Evolutionary conservation across 2,888 invertebrate species (phyloP).

Genomic region (Mythimna impura): DNA sequence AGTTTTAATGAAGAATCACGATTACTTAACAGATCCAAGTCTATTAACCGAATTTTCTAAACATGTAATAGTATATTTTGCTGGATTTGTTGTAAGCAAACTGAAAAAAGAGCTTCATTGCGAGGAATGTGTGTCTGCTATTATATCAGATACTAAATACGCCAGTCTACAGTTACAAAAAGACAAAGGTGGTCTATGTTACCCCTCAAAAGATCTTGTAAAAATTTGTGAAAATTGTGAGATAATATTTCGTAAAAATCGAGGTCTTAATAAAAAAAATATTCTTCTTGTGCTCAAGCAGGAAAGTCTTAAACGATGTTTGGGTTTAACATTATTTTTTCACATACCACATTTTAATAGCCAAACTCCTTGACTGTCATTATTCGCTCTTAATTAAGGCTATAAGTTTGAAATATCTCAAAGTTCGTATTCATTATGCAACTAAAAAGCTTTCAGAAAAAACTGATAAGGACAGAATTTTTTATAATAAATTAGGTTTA

Average conservation of each 20-base stretch:
- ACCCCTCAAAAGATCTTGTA: not conserved
- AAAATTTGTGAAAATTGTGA: not conserved
- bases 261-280: slow-evolving; percentile 5
- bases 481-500: too few species aligned
- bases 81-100: not conserved
- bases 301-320: slow-evolving; percentile 1
- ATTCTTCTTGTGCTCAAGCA: not conserved
- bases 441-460: slow-evolving; percentile 16
- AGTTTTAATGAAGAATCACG: not conserved
- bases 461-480: not conserved
- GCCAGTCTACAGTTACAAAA: not conserved
- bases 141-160: too few species aligned
- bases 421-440: slow-evolving; percentile 28
- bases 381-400: slow-evolving; percentile 25
- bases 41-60: not conserved
- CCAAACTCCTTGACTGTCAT: slow-evolving; percentile 11
- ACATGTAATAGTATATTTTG: not conserved
- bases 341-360: slow-evolving; percentile 6
- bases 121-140: not conserved
- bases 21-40: not conserved
- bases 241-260: slow-evolving; percentile 6
- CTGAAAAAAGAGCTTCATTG: not conserved
- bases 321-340: slow-evolving; percentile 20
- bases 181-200: not conserved
- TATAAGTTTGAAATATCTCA: slow-evolving; percentile 23